Evolutionary conservation across 2,113 vertebrate species (phyloP), one percentile per base, ranked within the genome.

Genomic region (Myiozetetes cayanensis): DNA sequence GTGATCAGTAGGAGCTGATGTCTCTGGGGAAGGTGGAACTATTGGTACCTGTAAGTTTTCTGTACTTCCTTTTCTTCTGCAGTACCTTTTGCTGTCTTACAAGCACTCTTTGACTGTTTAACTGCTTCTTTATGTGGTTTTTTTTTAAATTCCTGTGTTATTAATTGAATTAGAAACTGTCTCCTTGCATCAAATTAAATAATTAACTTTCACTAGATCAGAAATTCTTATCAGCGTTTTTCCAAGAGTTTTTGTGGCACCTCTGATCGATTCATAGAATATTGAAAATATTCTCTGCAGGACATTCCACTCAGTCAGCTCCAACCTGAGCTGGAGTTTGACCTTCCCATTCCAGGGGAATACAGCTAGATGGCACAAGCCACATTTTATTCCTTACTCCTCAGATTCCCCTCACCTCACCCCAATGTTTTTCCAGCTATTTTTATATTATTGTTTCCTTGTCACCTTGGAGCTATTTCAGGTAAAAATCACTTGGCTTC

Each of bases 371-470:
- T 1, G 12, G 19, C 56, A 59, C n/a, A 71, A 71, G 49, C 39
- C 15, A 25, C 1, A 1, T 44, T 87, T 78, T 63, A 67, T 28
- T 90, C 47, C 67, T 43, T 49, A 15, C 9, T 67, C 27, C 46
- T 72, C 43, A 67, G 33, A 53, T 50, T 63, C 18, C 13, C 0
- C 23, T 75, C 30, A 52, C 17, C 4, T 12, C 25, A 35, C 14
- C 7, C 9, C 28, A 9, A 0, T 46, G n/a, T 67, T 88, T 52
- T 74, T 39, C 82, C 75, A 86, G 75, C 52, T 93, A 49, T 89
- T 94, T 95, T 96, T 91, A 76, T 87, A 85, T 74, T 94, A 85
- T 8, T 23, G 8, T 41, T 35, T 62, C 50, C 33, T 83, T 90
- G 23, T 17, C 43, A 80, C 24, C 24, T 50, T 46, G 62, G 24